Base-by-base conservation (phyloP, 2,888 invertebrate genomes). In the Amorpha juglandis region DNA sequence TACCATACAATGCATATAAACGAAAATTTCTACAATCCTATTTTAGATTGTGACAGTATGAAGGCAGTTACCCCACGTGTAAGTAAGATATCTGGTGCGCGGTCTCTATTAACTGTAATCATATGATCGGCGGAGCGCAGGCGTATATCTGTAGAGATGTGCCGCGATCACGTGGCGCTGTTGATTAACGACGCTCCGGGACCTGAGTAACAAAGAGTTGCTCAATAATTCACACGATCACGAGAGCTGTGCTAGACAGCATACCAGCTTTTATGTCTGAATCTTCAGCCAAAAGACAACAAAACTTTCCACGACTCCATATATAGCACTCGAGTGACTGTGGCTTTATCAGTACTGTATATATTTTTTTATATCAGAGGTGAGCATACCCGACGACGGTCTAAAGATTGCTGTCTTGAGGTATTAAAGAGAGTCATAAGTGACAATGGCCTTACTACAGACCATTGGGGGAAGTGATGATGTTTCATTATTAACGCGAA, bases 41-140 rank as follows among this genome's bases (percentile, higher is more conserved):
- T 9, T 66, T 38, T 19, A 16, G 16, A 27, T 58, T 6, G 14
- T 11, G 16, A 14, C 58, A 12, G 3, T 19, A 6, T 42, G 16
- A 0, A 58, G 47, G 45, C 48, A 35, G 63, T 71, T 63, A 81
- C 86, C 87, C 75, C 72, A 78, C 69, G 27, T 33, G 69, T 66
- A 65, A 86, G 82, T 87, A 78, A 89, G 88, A 86, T 83, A 83
- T 89, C 87, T 83, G 79, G 75, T 78, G 70, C 80, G 81, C 74
- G 78, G 81, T 86, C 82, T 86, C 87, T 85, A 89, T 89, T 89
- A 87, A 86, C 80, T 86, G 78, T 89, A 87, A 89, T 89, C 87
- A 86, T 80, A 81, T 80, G 82, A 83, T 81, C 78, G 73, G 78
- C 75, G 70, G 72, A 75, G 75, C 72, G 55, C 35, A 11, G 52